Evolutionary conservation across 2,888 invertebrate genomes (phyloP), one percentile per base, ranked within the genome.

Genomic region (Hydraecia micacea): DNA sequence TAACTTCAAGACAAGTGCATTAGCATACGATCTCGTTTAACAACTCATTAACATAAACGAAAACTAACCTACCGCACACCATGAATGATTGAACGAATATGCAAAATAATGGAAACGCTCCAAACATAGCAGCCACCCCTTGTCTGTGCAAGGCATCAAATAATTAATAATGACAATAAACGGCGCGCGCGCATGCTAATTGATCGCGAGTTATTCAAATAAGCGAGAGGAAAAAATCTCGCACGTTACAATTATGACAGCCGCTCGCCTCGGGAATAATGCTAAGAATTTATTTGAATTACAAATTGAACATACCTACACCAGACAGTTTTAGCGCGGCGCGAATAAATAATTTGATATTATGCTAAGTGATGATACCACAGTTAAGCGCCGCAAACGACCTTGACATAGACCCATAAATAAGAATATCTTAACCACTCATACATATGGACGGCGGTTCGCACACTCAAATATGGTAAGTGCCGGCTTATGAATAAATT

Each of bases 401-500:
- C 97, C 97, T 96, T 97, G 97, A 96, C 96, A 96, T 95, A 96
- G 94, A 96, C 94, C 95, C 96, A 95, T 96, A 96, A 96, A 96
- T 96, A 96, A 96, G 96, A 96, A 96, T 96, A 96, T 96, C 96
- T 96, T 95, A 95, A 94, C 93, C 95, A 94, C 95, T 96, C 96
- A 97, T 97, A 96, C 97, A 96, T 96, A 96, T 96, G 96, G 95
- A 95, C 96, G 94, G 91, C 92, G 93, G 93, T 94, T 94, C 95
- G 95, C 96, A 94, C 95, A 96, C 96, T 95, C 96, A 92, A 95
- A 96, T 96, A 96, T 96, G 96, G 96, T 96, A 96, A 96, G 96
- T 96, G 95, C 95, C 93, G 95, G 94, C 95, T 96, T 97, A 96
- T 97, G 97, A 96, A 97, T 97, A 96, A 93, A 96, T 96, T 96